Conservation (phyloP, 2,888 invertebrate species). For the Limnephilus rhombicus region DNA sequence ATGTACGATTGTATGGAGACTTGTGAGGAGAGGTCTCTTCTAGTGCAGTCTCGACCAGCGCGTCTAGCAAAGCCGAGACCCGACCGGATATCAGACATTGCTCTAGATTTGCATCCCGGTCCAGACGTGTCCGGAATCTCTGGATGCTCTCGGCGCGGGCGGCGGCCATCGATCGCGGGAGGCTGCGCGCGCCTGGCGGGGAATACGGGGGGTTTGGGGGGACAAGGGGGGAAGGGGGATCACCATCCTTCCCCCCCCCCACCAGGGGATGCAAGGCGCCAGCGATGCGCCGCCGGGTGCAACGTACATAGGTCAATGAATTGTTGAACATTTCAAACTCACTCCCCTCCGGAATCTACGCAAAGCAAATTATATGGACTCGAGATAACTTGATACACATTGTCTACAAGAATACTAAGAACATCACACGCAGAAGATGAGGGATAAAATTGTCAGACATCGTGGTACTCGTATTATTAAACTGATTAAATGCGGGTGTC, state of each 20-base stretch:
- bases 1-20: no score
- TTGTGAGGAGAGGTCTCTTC: not conserved
- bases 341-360: not conserved
- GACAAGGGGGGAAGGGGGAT: not conserved
- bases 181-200: conserved; percentile 51
- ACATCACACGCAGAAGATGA: not conserved
- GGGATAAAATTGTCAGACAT: not conserved
- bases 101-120: conserved; percentile 18
- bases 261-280: not conserved
- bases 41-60: not conserved
- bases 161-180: conserved; percentile 54
- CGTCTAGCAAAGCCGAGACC: not conserved
- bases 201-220: not conserved
- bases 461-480: not conserved
- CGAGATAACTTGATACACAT: not conserved
- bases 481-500: not conserved
- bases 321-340: not conserved
- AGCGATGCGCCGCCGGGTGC: conserved; percentile 5
- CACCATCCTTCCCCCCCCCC: not conserved
- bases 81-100: conserved; percentile 6
- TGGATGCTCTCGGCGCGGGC: conserved; percentile 22
- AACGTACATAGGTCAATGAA: conserved; percentile 20
- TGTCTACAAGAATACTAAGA: not conserved
- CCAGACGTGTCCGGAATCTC: conserved; percentile 10
- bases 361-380: not conserved